Evolutionary conservation across 2,113 vertebrate genomes (phyloP), one percentile per base, ranked within the genome.

Genomic region (Rhinogobius similis): DNA sequence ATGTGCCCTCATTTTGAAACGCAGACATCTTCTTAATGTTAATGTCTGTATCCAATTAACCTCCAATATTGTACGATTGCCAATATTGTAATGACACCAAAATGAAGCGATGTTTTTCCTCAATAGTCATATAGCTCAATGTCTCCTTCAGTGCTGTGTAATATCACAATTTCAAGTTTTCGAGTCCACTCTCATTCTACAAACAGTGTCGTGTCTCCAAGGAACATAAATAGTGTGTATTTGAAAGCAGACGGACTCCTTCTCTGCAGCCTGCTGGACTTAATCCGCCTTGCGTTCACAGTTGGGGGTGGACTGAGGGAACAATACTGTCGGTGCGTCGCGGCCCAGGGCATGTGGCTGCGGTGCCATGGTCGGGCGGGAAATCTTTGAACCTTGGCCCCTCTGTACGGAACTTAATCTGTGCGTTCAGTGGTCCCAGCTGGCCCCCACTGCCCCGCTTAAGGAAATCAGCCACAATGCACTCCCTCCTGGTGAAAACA

Each of bases 401-500:
- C 39, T n/a, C 43, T 46, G 39, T 69, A 43, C 72, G 53, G 81
- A 87, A 81, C 76, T 77, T 53, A 50, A 69, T 78, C 21, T 59
- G 67, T 65, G 76, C 8, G n/a, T 62, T 76, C 65, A 0, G 65
- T 76, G 61, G 10, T 76, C 70, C 77, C 80, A 82, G 78, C 79
- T 77, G 84, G 46, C 59, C 73, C 69, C 74, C 67, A 67, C 66
- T 52, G 73, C 77, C 52, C 71, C 38, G 5, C 66, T 89, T 27
- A 74, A 90, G 92, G 91, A 92, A 92, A 81, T 72, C 24, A 81
- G 81, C 86, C 87, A 92, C 91, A 90, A 91, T 91, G 67, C 80
- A 13, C 9, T 10, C 52, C 67, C 50, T 18, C 10, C 72, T 63
- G 68, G 44, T 52, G 66, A 85, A 90, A 88, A 90, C 84, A 87